Base-by-base conservation (phyloP, 2,113 vertebrate species). In the Stictonetta naevosa region DNA sequence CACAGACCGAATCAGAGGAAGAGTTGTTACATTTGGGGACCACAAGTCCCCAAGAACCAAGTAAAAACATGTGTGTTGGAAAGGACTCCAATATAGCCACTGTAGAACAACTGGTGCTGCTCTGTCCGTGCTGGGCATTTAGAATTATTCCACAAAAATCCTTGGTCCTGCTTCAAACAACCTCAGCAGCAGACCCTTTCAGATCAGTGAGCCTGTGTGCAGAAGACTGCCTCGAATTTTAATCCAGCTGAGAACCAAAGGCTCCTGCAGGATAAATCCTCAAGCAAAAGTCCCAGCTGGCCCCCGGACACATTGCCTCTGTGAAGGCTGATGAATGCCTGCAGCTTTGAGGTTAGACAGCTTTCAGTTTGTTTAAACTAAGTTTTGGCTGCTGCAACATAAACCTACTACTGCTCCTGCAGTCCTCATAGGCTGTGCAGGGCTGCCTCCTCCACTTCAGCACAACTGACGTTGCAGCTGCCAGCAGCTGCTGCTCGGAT, bases 301-400 rank as follows among this genome's bases (percentile, higher is more conserved):
- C 95, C 83, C 34, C 13, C n/a, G 71, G 86, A 88, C 73, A 78
- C 73, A 13, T 21, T 56, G 92, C 84, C 84, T 94, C 82, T 91
- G 56, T 90, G 83, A 90, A 90, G 83, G 73, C 83, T 90, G 95
- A 96, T 92, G 90, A 93, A 95, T 85, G 91, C 77, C 81, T 94
- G 81, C 74, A 95, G 89, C 93, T 89, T 79, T 80, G 91, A 92
- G 83, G 76, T 95, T 93, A 92, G 86, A 90, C 92, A 94, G 92
- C 62, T 93, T 77, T 95, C 53, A 53, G 88, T 96, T 96, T 94
- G 90, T 95, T 97, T 96, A 93, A 96, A 95, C 34, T 68, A 11
- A 88, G 80, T 92, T 86, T 93, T 95, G 95, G 95, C 96, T 94
- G 88, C 93, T 94, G 90, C 86, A 97, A 83, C 77, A 84, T 89